Base-by-base conservation (phyloP, 2,797 vertebrate species). In the Thaleichthys pacificus region DNA sequence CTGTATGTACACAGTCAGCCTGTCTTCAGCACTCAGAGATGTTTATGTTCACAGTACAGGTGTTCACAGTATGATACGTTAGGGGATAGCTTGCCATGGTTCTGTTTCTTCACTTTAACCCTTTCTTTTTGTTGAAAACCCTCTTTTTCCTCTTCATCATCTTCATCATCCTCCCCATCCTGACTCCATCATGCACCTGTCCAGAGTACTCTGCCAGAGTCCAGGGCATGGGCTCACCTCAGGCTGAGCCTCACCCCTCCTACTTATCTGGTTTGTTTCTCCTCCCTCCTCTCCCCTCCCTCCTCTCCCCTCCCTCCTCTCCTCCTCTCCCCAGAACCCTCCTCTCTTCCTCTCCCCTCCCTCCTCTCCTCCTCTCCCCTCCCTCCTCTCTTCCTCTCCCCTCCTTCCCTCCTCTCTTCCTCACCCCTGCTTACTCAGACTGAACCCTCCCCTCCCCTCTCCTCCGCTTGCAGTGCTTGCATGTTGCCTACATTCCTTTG, bases 141-240 rank as follows among this genome's bases (percentile, higher is more conserved):
- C 19, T 56, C 30, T 61, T 65, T 63, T 30, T 30, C 49, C 64
- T 58, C 12, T 64, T 3, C 47, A 42, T 54, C 76, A 65, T 71
- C n/a, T 75, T 71, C 82, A 82, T 79, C 66, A 11, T 72, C 57
- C 54, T 76, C 70, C 69, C 77, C 77, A 68, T 30, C 3, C 28
- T 30, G 82, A 65, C 86, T 71, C 75, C 73, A 85, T 80, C 71
- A 71, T 84, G 82, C 84, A 81, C 88, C 75, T 86, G 63, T 88
- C 87, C 89, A 92, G 93, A 93, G 74, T 93, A 89, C 86, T 91
- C 84, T n/a, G 92, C 93, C 80, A 91, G 91, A 68, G 88, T 88
- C 84, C 88, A 85, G 80, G 84, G 84, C 76, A 82, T 90, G 86
- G 85, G 77, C 80, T 81, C 84, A 70, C 83, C 90, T 84, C 87